These are phyloP conservation scores for Sinocyclocheilus anophthalmus DNA, from an alignment of 2,113 vertebrate species.

Conservation along the genomic window DNA sequence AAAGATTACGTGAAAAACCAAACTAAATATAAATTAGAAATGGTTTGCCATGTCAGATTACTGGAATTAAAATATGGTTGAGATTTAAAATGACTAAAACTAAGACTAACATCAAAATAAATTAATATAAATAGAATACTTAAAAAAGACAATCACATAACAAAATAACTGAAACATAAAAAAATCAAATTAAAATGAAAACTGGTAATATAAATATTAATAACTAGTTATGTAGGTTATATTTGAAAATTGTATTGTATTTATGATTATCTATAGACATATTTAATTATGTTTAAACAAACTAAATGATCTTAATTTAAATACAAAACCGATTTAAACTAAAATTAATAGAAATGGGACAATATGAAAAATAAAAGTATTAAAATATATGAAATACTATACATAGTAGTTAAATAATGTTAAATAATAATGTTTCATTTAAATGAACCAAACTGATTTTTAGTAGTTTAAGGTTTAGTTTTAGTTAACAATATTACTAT, in stretches of 20 bases:
- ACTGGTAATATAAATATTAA: not conserved
- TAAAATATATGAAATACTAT: not conserved
- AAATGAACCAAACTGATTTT: not conserved
- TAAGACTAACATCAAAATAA: not conserved
- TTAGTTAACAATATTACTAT: not conserved
- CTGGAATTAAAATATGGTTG: not conserved
- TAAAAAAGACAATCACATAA: no score
- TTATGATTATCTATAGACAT: not conserved
- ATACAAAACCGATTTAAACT: not conserved
- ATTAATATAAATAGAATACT: not conserved
- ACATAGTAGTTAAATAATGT: not conserved
- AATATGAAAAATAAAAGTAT: not conserved
- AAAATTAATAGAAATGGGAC: not conserved
- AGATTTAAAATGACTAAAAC: not conserved
- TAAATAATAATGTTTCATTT: not conserved
- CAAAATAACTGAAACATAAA: not conserved
- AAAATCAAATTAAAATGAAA: not conserved
- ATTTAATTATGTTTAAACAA: not conserved
- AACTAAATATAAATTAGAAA: not conserved
- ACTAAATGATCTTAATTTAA: not conserved
- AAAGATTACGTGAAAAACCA: not conserved
- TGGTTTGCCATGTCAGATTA: not conserved
- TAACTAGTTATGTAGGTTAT: no score
- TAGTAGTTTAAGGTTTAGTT: not conserved
- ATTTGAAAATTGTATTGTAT: no score